A percentile compares a stretch with the other conserved stretches of the same genome.
Evolutionary conservation across 2,797 vertebrate species (phyloP).

Genomic region (Melanotaenia pygmaea): DNA sequence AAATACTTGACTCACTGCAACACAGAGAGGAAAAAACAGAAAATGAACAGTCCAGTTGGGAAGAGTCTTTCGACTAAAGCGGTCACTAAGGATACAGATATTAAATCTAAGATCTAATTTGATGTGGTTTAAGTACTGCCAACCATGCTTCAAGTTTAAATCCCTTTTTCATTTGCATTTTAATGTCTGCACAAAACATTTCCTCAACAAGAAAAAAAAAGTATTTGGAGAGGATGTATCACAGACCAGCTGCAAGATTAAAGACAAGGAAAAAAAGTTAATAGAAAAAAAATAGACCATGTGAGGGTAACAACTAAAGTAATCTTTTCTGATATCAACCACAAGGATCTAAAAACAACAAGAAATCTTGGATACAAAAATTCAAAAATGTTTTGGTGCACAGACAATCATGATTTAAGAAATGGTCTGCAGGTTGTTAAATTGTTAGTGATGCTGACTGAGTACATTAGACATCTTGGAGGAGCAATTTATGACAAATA

Average conservation of each 20-base stretch:
- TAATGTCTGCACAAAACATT: background rate
- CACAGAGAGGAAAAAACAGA: slow-evolving; percentile 15
- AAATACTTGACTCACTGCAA: slow-evolving; percentile 89
- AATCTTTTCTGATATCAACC: background rate
- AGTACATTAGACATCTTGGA: background rate
- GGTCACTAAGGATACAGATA: background rate
- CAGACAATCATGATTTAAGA: background rate
- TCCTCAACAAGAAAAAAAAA: background rate
- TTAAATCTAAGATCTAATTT: background rate
- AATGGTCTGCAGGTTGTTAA: background rate
- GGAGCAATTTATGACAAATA: background rate
- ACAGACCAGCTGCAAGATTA: background rate
- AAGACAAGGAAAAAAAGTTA: slow-evolving; percentile 1
- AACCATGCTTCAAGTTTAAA: background rate
- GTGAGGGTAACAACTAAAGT: background rate
- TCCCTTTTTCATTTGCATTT: background rate
- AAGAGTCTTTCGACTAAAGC: background rate
- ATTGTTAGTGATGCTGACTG: background rate
- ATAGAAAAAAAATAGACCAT: background rate
- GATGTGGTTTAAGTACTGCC: background rate
- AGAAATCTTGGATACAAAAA: background rate
- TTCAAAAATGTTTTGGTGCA: background rate
- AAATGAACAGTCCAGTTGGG: background rate
- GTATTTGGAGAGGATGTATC: background rate
- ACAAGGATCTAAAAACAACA: background rate